Conservation (phyloP, 2,113 vertebrate genomes). For the Scatophagus argus region DNA sequence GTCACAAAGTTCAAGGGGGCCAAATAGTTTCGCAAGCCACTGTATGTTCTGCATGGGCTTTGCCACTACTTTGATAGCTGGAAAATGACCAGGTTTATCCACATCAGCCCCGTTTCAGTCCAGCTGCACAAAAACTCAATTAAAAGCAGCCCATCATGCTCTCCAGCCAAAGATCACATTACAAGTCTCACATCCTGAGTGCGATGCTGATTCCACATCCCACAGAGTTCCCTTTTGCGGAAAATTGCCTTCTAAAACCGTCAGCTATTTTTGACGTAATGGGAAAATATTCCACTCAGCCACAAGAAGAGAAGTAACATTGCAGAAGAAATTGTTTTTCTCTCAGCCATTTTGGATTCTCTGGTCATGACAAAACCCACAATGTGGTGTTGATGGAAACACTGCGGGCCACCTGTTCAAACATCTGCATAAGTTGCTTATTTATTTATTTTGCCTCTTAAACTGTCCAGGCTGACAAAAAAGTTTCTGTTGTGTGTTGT, state of each 20-base stretch:
- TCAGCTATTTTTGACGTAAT: conserved; percentile 62
- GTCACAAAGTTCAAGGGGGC: no score
- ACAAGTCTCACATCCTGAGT: conserved; percentile 54
- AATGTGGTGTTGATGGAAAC: conserved; percentile 48
- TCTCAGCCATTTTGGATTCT: conserved; percentile 51
- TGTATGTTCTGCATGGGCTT: conserved; percentile 37
- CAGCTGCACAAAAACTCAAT: conserved; percentile 63
- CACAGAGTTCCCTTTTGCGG: conserved; percentile 50
- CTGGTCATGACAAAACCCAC: conserved; percentile 49
- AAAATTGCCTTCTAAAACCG: conserved; percentile 50
- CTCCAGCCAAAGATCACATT: conserved; percentile 58
- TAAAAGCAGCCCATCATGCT: conserved; percentile 57
- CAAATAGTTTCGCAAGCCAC: no score
- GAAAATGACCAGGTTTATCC: conserved; percentile 46
- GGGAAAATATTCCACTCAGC: conserved; percentile 54
- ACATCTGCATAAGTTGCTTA: conserved; percentile 55
- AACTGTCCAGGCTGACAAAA: conserved; percentile 23
- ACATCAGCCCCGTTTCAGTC: conserved; percentile 50
- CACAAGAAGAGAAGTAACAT: conserved; percentile 55
- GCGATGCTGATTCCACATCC: conserved; percentile 42
- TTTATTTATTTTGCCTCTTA: conserved; percentile 56
- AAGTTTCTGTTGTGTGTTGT: conserved; percentile 25
- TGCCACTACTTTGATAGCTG: conserved; percentile 20
- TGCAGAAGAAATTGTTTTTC: conserved; percentile 41
- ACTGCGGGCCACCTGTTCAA: conserved; percentile 75